phyloP scores from a whole-genome alignment of 2,888 invertebrate species.

The Clanis bilineata region DNA sequence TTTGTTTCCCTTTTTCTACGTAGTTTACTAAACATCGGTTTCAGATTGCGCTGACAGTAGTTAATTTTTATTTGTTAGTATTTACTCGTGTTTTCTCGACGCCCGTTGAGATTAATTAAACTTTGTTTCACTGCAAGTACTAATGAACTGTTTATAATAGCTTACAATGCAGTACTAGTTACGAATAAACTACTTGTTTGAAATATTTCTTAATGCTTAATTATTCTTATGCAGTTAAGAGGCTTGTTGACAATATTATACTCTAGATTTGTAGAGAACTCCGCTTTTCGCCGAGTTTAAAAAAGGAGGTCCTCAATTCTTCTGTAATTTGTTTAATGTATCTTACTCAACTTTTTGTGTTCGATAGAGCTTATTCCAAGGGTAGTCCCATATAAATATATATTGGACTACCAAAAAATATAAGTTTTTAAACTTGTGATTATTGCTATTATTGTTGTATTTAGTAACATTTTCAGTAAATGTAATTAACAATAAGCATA shows the following conservation, averaged over 20 bases:
- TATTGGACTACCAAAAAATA: neutral
- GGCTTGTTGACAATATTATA: too few relatives aligned
- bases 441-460: too few relatives aligned
- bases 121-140: constrained; percentile 31
- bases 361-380: too few relatives aligned
- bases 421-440: too few relatives aligned
- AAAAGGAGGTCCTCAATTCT: too few relatives aligned
- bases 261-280: neutral
- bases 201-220: neutral
- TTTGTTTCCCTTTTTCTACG: constrained; percentile 45
- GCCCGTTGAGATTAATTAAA: constrained; percentile 40
- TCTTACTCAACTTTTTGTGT: too few relatives aligned
- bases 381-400: too few relatives aligned
- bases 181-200: neutral
- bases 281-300: too few relatives aligned
- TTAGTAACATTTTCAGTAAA: too few relatives aligned
- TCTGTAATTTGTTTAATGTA: too few relatives aligned
- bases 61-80: constrained; percentile 41
- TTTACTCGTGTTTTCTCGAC: constrained; percentile 29
- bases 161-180: constrained; percentile 19
- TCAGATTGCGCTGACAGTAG: constrained; percentile 38
- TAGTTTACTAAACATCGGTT: constrained; percentile 49
- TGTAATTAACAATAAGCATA: too few relatives aligned
- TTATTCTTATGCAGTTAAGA: too few relatives aligned
- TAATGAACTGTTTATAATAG: constrained; percentile 33